A percentile compares a stretch with the other conserved stretches of the same genome.
Evolutionary conservation across 2,888 invertebrate genomes (phyloP).

Genomic region (Phasia obesa): DNA sequence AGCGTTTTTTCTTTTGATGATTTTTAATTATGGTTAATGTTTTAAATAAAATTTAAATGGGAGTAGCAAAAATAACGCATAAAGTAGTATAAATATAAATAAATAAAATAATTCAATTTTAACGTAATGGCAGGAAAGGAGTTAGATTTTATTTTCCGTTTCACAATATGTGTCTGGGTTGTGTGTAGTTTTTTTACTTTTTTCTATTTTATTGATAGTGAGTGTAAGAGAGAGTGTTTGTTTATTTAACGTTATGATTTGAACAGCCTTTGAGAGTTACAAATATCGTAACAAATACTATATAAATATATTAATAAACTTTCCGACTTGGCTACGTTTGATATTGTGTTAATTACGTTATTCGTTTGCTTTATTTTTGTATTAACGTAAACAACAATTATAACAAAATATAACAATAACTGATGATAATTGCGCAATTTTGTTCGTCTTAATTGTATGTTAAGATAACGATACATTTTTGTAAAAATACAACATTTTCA

Average conservation of each 20-base stretch:
- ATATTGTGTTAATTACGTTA: constrained; percentile 52
- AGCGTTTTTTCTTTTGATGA: constrained; percentile 37
- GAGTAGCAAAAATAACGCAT: constrained; percentile 62
- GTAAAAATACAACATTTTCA: constrained; percentile 75
- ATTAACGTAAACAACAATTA: constrained; percentile 66
- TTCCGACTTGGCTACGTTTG: constrained; percentile 25
- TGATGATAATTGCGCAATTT: constrained; percentile 81
- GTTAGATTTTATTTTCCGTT: constrained; percentile 19
- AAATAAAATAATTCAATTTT: constrained; percentile 64
- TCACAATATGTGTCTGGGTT: constrained; percentile 16
- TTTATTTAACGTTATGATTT: constrained; percentile 61
- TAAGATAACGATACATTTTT: constrained; percentile 81
- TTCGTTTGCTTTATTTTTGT: constrained; percentile 50
- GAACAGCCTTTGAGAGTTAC: constrained; percentile 38
- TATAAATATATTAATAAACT: constrained; percentile 38
- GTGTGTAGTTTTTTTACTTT: too few species aligned
- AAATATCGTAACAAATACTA: constrained; percentile 34
- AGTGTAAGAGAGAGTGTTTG: constrained; percentile 41
- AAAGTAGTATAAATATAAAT: constrained; percentile 47
- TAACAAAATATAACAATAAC: constrained; percentile 80
- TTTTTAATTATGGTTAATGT: constrained; percentile 40
- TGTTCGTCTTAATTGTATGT: constrained; percentile 79
- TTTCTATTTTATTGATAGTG: constrained; percentile 6
- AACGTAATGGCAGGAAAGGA: constrained; percentile 70
- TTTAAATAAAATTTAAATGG: constrained; percentile 56